Conservation (phyloP, 1,140 invertebrate genomes). For the Microplitis mediator region DNA sequence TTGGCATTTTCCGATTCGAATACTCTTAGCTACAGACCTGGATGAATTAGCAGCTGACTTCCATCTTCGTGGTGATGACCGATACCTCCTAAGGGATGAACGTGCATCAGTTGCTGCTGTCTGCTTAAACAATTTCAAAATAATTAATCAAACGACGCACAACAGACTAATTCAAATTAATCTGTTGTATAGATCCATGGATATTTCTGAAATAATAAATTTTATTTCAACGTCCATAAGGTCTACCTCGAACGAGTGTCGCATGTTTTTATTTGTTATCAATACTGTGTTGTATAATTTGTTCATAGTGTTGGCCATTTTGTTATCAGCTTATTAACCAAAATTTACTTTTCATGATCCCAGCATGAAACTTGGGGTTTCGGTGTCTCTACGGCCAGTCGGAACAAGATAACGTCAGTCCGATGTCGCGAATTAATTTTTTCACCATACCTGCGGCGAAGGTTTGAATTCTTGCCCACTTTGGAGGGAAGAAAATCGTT, state of each 20-base stretch:
- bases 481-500: too few species aligned
- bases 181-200: slow-evolving; percentile 42
- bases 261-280: too few species aligned
- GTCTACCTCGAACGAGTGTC: not conserved
- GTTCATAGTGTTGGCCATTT: too few species aligned
- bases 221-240: not conserved
- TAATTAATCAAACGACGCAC: slow-evolving; percentile 39
- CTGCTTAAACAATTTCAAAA: slow-evolving; percentile 60
- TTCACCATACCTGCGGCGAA: too few species aligned
- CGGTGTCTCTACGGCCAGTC: too few species aligned
- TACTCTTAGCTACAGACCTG: slow-evolving; percentile 64
- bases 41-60: slow-evolving; percentile 61
- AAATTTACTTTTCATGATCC: too few species aligned
- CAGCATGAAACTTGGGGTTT: too few species aligned
- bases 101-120: slow-evolving; percentile 54
- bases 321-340: too few species aligned
- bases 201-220: slow-evolving; percentile 51
- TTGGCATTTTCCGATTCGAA: slow-evolving; percentile 51
- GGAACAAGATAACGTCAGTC: too few species aligned
- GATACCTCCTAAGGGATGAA: slow-evolving; percentile 47
- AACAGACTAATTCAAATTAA: slow-evolving; percentile 9
- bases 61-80: slow-evolving; percentile 51
- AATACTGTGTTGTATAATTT: too few species aligned
- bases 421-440: too few species aligned
- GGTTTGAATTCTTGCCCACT: too few species aligned